These are phyloP conservation scores for Amiota mariae DNA, from an alignment of 2,888 invertebrate genomes.

Conservation along the genomic window DNA sequence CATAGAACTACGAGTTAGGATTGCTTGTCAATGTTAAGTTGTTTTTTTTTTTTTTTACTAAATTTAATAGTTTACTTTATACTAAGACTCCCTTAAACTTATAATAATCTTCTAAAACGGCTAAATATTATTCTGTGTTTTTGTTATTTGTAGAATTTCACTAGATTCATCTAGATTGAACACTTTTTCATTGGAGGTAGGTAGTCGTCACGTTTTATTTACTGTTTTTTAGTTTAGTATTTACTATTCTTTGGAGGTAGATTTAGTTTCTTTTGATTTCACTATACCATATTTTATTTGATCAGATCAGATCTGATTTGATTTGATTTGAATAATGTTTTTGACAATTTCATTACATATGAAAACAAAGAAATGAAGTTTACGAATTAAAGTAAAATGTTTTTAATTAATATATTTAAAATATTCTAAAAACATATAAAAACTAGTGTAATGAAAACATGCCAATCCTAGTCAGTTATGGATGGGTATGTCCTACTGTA, in stretches of 20 bases:
- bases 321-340: not conserved
- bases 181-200: slow-evolving; percentile 51
- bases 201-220: slow-evolving; percentile 44
- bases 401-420: too few species aligned
- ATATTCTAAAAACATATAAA: too few species aligned
- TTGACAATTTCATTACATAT: not conserved
- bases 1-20: slow-evolving; percentile 24
- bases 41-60: slow-evolving; percentile 1
- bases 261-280: slow-evolving; percentile 9
- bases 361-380: not conserved
- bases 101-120: slow-evolving; percentile 27
- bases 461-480: too few species aligned
- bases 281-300: not conserved
- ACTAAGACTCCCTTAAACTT: too few species aligned
- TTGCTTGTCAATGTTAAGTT: slow-evolving; percentile 28
- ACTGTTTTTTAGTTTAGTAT: slow-evolving; percentile 35
- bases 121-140: slow-evolving; percentile 32
- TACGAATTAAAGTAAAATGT: not conserved
- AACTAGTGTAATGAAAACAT: too few species aligned
- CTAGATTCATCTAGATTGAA: slow-evolving; percentile 35
- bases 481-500: too few species aligned
- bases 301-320: not conserved
- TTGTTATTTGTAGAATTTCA: slow-evolving; percentile 21
- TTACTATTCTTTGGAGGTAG: slow-evolving; percentile 22
- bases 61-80: not conserved